These are phyloP conservation scores for Hirundichthys speculiger DNA, from an alignment of 2,113 vertebrate genomes.

Conservation along the genomic window DNA sequence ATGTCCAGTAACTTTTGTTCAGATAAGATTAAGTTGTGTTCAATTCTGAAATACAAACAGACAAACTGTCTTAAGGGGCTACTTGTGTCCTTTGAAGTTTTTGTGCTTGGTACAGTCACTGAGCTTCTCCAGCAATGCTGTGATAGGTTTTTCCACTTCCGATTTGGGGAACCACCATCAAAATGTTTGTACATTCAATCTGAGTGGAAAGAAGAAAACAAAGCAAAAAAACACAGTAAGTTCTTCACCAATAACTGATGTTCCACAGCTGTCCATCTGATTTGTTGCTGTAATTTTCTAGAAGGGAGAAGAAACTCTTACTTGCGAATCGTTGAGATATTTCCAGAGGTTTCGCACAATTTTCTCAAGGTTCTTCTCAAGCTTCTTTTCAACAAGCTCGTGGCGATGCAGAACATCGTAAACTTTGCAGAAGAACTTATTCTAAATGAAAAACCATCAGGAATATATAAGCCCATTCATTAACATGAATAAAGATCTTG, in stretches of 20 bases:
- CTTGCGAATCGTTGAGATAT: fast-evolving
- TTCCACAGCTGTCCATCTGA: too few relatives aligned
- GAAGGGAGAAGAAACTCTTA: slow-evolving; percentile 22
- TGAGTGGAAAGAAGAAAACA: too few relatives aligned
- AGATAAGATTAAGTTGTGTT: too few relatives aligned
- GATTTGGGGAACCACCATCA: fast-evolving
- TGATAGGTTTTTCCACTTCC: fast-evolving
- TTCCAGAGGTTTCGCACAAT: not conserved
- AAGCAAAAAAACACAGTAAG: slow-evolving; percentile 1
- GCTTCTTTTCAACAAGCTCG: fast-evolving
- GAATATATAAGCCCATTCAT: not conserved
- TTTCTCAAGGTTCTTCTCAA: fast-evolving
- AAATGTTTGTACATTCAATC: not conserved
- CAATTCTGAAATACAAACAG: too few relatives aligned
- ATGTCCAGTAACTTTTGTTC: too few relatives aligned
- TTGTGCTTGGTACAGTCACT: fast-evolving
- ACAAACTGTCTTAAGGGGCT: too few relatives aligned
- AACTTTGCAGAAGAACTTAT: slow-evolving; percentile 66
- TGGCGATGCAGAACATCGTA: not conserved
- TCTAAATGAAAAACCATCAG: slow-evolving; percentile 33
- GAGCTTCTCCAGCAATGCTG: fast-evolving
- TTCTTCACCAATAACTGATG: not conserved
- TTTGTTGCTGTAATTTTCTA: not conserved
- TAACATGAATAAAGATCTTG: not conserved
- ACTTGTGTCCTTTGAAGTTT: not conserved